A percentile compares a stretch with the other conserved stretches of the same genome.
Evolutionary conservation across 2,113 vertebrate species (phyloP).

Genomic region (Hepsetus odoe): DNA sequence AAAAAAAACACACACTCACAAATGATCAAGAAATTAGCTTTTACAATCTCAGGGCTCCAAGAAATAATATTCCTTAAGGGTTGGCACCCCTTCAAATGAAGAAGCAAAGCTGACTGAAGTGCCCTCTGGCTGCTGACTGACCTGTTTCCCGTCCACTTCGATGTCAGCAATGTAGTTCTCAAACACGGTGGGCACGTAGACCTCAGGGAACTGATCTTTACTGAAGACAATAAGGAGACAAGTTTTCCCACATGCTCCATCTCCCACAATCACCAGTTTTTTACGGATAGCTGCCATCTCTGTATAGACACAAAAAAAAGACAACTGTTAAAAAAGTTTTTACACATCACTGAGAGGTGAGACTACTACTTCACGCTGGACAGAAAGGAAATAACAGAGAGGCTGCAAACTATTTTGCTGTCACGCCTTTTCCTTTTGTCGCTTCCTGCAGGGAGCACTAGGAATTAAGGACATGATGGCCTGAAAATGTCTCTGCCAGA

Average conservation of each 20-base stretch:
- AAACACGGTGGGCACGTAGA: conserved; percentile 96
- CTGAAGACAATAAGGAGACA: conserved; percentile 98
- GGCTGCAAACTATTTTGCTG: conserved; percentile 5
- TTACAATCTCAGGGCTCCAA: neutral
- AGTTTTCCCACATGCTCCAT: conserved; percentile 95
- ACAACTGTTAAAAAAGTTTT: neutral
- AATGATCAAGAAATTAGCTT: neutral
- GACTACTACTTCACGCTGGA: neutral
- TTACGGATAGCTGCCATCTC: conserved; percentile 95
- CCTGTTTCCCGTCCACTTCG: conserved; percentile 97
- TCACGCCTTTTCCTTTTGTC: conserved; percentile 35
- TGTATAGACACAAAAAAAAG: neutral
- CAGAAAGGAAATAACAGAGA: conserved; percentile 20
- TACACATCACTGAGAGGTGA: neutral
- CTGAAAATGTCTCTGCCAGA: conserved; percentile 45
- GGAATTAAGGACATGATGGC: conserved; percentile 45
- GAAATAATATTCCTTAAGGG: neutral
- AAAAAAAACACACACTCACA: neutral
- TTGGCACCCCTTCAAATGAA: neutral
- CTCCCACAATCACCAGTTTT: conserved; percentile 97
- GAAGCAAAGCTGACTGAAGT: neutral
- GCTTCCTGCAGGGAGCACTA: conserved; percentile 15
- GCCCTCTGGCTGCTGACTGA: conserved; percentile 47
- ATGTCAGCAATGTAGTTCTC: conserved; percentile 99
- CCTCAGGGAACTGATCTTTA: conserved; percentile 97